Evolutionary conservation across 2,113 vertebrate species (phyloP).

Genomic region (Pollimyrus isidori): DNA sequence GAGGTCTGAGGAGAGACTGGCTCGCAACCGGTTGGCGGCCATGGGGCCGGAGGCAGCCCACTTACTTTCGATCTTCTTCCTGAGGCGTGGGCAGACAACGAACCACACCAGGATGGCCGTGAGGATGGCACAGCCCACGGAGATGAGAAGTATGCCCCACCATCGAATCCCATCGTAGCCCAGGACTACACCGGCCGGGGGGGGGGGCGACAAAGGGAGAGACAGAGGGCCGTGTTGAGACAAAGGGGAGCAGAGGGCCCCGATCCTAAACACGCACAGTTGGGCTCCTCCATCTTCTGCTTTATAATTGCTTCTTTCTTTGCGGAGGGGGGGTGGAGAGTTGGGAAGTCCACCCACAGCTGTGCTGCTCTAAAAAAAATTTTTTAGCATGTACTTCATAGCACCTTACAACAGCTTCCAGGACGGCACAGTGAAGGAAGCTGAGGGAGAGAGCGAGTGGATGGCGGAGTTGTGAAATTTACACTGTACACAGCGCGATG

Average conservation of each 20-base stretch:
- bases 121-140: slow-evolving; percentile 69
- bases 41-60: slow-evolving; percentile 17
- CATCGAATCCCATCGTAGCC: slow-evolving; percentile 83
- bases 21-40: no score
- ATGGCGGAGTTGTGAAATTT: background rate
- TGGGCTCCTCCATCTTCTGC: background rate
- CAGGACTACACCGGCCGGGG: slow-evolving; percentile 74
- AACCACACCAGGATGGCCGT: slow-evolving; percentile 87
- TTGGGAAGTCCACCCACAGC: background rate
- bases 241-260: slow-evolving; percentile 2
- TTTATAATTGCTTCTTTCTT: background rate
- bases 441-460: background rate
- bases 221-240: slow-evolving; percentile 20
- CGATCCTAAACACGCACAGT: slow-evolving; percentile 24
- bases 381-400: background rate
- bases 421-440: background rate
- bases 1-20: background rate
- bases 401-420: slow-evolving; percentile 21
- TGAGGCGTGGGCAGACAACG: slow-evolving; percentile 83
- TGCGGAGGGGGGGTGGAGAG: background rate
- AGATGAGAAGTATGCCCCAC: slow-evolving; percentile 83
- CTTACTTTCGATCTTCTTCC: slow-evolving; percentile 88
- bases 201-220: slow-evolving; percentile 20
- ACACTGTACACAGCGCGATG: background rate
- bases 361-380: background rate